These are phyloP conservation scores for Propithecus deckenii DNA, from an alignment of 2,797 vertebrate species.

Conservation along the genomic window DNA sequence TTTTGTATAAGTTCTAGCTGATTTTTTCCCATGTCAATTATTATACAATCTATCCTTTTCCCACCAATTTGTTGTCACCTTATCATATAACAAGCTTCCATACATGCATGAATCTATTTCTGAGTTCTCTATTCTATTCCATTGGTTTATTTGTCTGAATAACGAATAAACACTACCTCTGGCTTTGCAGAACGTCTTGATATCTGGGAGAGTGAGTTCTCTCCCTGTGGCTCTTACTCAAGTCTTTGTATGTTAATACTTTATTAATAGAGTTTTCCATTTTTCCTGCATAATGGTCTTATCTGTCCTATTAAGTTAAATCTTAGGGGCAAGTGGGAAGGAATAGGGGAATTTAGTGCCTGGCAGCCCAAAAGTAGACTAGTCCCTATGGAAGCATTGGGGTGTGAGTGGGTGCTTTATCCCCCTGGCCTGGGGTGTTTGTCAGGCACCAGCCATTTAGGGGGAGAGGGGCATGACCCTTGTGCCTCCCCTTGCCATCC, in stretches of 20 bases:
- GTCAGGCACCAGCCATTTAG: background rate
- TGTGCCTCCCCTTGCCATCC: too few relatives aligned
- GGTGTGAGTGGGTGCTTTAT: background rate
- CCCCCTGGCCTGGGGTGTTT: background rate
- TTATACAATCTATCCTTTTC: background rate
- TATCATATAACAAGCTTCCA: background rate
- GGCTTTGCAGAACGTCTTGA: background rate
- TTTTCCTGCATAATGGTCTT: background rate
- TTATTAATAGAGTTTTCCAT: background rate
- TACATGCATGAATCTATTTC: background rate
- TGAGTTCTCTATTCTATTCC: background rate
- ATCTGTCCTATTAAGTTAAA: background rate
- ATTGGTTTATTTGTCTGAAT: background rate
- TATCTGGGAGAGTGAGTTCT: background rate
- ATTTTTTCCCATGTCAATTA: background rate
- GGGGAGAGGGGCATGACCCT: rapidly evolving
- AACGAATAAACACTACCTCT: too few relatives aligned
- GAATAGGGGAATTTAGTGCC: background rate
- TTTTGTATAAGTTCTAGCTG: background rate
- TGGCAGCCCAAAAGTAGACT: background rate
- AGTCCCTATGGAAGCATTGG: rapidly evolving
- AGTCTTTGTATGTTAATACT: background rate
- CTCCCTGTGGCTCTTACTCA: background rate
- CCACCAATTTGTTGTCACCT: too few relatives aligned
- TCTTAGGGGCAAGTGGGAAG: background rate